Percentiles rank a stretch among this genome's conserved stretches.
These are phyloP conservation scores for Apteryx mantelli DNA, from an alignment of 2,113 vertebrate genomes.

Conservation along the genomic window DNA sequence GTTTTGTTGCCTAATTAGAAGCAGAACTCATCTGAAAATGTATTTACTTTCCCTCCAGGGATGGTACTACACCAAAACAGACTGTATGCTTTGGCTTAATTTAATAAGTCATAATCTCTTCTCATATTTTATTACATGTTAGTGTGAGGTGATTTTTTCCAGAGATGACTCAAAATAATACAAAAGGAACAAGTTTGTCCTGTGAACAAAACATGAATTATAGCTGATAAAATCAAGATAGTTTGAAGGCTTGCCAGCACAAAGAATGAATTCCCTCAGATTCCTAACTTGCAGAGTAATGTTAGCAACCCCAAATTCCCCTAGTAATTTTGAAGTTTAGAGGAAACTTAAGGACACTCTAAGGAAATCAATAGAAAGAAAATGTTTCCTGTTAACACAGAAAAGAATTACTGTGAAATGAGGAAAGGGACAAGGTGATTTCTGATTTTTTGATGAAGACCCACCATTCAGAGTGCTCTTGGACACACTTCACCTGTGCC, in stretches of 20 bases:
- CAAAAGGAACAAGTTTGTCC: conserved; percentile 67
- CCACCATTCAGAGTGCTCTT: not conserved
- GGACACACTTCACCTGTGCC: not conserved
- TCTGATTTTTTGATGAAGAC: conserved; percentile 32
- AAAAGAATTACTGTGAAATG: conserved; percentile 5
- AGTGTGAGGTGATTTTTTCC: conserved; percentile 69
- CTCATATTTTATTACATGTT: conserved; percentile 65
- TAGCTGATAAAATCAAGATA: conserved; percentile 72
- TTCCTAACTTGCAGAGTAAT: conserved; percentile 56
- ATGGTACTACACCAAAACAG: conserved; percentile 49
- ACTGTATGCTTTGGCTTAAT: conserved; percentile 69
- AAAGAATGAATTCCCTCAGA: conserved; percentile 62
- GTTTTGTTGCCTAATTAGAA: conserved; percentile 68
- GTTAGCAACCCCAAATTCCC: conserved; percentile 45
- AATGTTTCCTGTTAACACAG: not conserved
- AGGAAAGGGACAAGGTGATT: conserved; percentile 46
- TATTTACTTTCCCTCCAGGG: conserved; percentile 61
- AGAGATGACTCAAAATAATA: conserved; percentile 72
- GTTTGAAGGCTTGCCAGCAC: conserved; percentile 66
- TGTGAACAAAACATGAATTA: conserved; percentile 67
- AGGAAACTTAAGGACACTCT: conserved; percentile 44
- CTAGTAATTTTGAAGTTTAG: conserved; percentile 43
- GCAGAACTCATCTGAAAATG: conserved; percentile 60
- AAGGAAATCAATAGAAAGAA: conserved; percentile 37
- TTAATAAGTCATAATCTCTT: conserved; percentile 73